A percentile compares a stretch with the other conserved stretches of the same genome.
Evolutionary conservation across 2,113 vertebrate species (phyloP).

Genomic region (Nannobrachium achirus): DNA sequence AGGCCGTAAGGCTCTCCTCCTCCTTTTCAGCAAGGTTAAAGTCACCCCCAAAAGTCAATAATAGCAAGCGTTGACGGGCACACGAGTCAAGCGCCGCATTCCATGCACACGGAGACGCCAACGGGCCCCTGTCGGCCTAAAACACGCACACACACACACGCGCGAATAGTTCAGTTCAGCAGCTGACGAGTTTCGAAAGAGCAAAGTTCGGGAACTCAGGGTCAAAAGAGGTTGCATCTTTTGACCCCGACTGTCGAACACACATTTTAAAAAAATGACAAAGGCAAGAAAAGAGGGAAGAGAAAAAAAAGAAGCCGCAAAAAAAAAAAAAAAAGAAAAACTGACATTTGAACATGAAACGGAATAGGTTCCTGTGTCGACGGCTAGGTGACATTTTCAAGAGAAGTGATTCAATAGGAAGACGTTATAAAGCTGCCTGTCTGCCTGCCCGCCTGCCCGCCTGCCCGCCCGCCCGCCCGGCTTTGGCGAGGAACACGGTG

Average conservation of each 20-base stretch:
- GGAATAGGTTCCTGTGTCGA: slow-evolving; percentile 54
- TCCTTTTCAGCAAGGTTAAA: slow-evolving; percentile 70
- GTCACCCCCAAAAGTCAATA: slow-evolving; percentile 66
- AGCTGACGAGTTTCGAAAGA: slow-evolving; percentile 44
- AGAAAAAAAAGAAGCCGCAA: too few relatives aligned
- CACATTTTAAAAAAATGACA: slow-evolving; percentile 16
- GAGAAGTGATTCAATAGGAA: slow-evolving; percentile 65
- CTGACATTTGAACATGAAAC: slow-evolving; percentile 74
- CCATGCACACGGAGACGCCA: slow-evolving; percentile 60
- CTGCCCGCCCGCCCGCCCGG: slow-evolving; percentile 61
- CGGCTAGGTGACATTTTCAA: slow-evolving; percentile 74
- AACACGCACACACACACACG: slow-evolving; percentile 11
- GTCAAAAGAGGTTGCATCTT: slow-evolving; percentile 51
- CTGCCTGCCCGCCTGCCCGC: slow-evolving; percentile 67
- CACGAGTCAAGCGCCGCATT: slow-evolving; percentile 67
- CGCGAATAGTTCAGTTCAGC: slow-evolving; percentile 27
- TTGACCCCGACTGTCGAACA: slow-evolving; percentile 39
- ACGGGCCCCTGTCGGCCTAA: slow-evolving; percentile 23
- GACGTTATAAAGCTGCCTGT: slow-evolving; percentile 70
- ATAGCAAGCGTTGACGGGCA: slow-evolving; percentile 31
- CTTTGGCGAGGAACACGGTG: slow-evolving; percentile 60
- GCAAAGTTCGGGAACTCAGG: slow-evolving; percentile 46
- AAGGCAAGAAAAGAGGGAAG: slow-evolving; percentile 25
- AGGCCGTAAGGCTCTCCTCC: slow-evolving; percentile 48
- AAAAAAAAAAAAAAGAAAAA: slow-evolving; percentile 17